Conservation (phyloP, 2,888 invertebrate species). For the Rugalucina vietnamica region DNA sequence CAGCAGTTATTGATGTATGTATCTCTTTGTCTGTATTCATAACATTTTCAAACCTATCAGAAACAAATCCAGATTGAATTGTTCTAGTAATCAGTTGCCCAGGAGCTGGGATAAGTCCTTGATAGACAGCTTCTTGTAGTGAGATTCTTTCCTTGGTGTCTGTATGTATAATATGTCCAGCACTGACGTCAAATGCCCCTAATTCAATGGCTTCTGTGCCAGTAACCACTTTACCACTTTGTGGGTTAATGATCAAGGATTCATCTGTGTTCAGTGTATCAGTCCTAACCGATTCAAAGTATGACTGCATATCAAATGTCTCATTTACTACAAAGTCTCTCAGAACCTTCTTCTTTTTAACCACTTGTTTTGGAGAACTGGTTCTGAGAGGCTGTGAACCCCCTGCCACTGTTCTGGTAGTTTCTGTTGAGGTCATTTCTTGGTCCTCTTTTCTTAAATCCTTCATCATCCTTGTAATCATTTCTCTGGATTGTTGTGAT, state of each 20-base stretch:
- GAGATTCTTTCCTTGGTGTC: slow-evolving; percentile 89
- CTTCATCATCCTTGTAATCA: slow-evolving; percentile 2
- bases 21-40: slow-evolving; percentile 49
- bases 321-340: slow-evolving; percentile 37
- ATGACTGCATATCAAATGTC: slow-evolving; percentile 67
- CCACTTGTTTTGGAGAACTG: neutral
- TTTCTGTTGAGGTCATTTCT: slow-evolving; percentile 34
- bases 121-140: slow-evolving; percentile 90
- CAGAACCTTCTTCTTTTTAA: neutral
- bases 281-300: slow-evolving; percentile 85
- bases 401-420: slow-evolving; percentile 20
- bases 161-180: slow-evolving; percentile 87
- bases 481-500: neutral
- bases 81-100: slow-evolving; percentile 58
- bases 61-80: slow-evolving; percentile 56
- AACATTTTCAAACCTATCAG: slow-evolving; percentile 55
- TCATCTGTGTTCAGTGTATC: slow-evolving; percentile 84
- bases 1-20: slow-evolving; percentile 56
- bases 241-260: slow-evolving; percentile 84
- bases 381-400: neutral
- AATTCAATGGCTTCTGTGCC: slow-evolving; percentile 95
- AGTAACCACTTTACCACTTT: slow-evolving; percentile 90
- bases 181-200: slow-evolving; percentile 94
- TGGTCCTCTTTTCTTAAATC: slow-evolving; percentile 38
- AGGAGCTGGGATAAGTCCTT: slow-evolving; percentile 79